Conservation (phyloP, 2,888 invertebrate genomes). For the Flexamia atlantica region DNA sequence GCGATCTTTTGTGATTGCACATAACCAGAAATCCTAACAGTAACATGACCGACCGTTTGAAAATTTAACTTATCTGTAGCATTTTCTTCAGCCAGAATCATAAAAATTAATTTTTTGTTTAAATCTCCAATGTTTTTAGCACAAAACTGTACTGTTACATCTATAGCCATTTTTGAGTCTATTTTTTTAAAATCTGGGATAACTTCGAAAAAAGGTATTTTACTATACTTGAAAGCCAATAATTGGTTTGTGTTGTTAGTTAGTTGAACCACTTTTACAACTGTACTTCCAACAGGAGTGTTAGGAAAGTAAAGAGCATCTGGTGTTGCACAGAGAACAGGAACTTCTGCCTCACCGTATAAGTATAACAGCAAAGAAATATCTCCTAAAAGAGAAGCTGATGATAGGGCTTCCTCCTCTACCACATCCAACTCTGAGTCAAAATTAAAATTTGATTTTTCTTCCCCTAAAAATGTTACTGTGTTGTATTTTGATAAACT, state of each 20-base stretch:
- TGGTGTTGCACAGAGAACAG: constrained; percentile 76
- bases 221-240: constrained; percentile 75
- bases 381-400: background rate
- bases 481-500: background rate
- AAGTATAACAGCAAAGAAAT: constrained; percentile 77
- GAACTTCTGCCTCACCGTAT: constrained; percentile 78
- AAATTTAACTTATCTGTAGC: constrained; percentile 63
- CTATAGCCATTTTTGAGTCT: constrained; percentile 73
- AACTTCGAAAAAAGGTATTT: constrained; percentile 75
- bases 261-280: constrained; percentile 26
- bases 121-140: constrained; percentile 30
- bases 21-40: constrained; percentile 65
- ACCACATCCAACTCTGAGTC: background rate
- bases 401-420: background rate
- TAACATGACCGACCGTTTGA: constrained; percentile 67
- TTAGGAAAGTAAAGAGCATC: constrained; percentile 75
- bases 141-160: constrained; percentile 71
- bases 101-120: constrained; percentile 59
- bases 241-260: constrained; percentile 32
- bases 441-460: background rate
- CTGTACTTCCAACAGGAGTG: background rate
- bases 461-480: background rate
- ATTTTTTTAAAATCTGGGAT: constrained; percentile 74
- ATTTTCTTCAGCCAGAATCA: constrained; percentile 55
- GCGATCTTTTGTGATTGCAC: constrained; percentile 60